Evolutionary conservation across 2,888 invertebrate species (phyloP).

Genomic region (Aethes cnicana): DNA sequence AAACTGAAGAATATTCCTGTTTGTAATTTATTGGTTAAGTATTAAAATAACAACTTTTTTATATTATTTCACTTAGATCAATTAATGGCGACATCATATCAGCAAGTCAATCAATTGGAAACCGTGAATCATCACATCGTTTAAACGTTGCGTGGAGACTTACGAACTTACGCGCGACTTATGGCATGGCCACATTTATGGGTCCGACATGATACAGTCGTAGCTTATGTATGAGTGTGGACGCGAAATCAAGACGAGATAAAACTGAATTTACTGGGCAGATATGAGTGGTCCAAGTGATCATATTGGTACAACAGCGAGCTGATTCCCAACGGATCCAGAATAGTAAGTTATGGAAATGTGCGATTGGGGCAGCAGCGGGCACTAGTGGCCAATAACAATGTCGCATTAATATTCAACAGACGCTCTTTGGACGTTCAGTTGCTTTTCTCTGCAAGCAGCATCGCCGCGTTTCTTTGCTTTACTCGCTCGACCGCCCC

Average conservation of each 20-base stretch:
- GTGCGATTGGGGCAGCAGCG: conserved; percentile 80
- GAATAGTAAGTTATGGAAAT: conserved; percentile 83
- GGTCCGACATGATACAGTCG: conserved; percentile 52
- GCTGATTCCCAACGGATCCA: conserved; percentile 77
- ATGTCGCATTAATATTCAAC: conserved; percentile 82
- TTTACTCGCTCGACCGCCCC: conserved; percentile 12
- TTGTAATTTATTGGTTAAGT: too few relatives aligned
- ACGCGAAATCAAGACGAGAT: conserved; percentile 54
- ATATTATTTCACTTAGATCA: too few relatives aligned
- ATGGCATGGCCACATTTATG: conserved; percentile 26
- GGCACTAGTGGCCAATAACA: conserved; percentile 81
- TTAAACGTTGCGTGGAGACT: neutral
- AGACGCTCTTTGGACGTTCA: conserved; percentile 74
- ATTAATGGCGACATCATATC: too few relatives aligned
- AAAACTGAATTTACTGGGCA: conserved; percentile 61
- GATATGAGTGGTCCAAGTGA: conserved; percentile 66
- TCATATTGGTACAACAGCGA: conserved; percentile 73
- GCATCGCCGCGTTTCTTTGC: conserved; percentile 65
- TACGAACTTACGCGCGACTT: neutral
- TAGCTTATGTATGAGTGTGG: conserved; percentile 47
- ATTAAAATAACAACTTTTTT: too few relatives aligned
- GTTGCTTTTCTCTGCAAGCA: conserved; percentile 58
- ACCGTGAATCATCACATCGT: neutral
- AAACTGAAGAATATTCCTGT: too few relatives aligned
- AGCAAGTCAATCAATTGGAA: neutral